These are phyloP conservation scores for Cherax destructor DNA, from an alignment of 1,140 invertebrate genomes.

Conservation along the genomic window DNA sequence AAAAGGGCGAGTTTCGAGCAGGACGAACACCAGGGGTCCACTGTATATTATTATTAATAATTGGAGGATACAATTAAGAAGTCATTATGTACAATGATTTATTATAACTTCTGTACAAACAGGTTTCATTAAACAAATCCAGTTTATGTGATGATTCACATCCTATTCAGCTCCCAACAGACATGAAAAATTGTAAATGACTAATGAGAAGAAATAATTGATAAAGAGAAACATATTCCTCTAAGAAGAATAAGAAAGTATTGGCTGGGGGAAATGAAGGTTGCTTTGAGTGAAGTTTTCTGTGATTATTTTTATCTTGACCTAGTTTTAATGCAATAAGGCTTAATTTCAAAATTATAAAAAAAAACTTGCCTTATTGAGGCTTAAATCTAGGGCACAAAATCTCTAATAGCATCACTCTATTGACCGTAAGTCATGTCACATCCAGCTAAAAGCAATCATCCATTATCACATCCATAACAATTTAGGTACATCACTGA, in stretches of 20 bases:
- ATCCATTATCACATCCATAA: background rate
- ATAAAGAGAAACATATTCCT: constrained; percentile 8
- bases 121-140: constrained; percentile 63
- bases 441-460: constrained; percentile 53
- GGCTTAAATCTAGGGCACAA: constrained; percentile 12
- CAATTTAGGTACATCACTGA: constrained; percentile 24
- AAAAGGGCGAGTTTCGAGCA: too few relatives aligned
- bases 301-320: background rate
- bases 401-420: constrained; percentile 1
- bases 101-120: constrained; percentile 69
- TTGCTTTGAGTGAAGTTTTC: constrained; percentile 7
- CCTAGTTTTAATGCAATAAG: constrained; percentile 19
- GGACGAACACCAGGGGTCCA: too few relatives aligned
- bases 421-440: constrained; percentile 31
- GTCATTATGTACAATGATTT: constrained; percentile 62
- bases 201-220: constrained; percentile 1
- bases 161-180: constrained; percentile 63
- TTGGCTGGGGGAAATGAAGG: constrained; percentile 17
- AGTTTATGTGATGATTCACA: constrained; percentile 54
- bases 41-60: too few relatives aligned
- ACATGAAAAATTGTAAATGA: constrained; percentile 25
- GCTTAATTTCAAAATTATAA: background rate
- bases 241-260: constrained; percentile 19
- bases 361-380: constrained; percentile 8
- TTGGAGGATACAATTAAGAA: background rate